Evolutionary conservation across 2,113 vertebrate genomes (phyloP).

Genomic region (Felis chaus): DNA sequence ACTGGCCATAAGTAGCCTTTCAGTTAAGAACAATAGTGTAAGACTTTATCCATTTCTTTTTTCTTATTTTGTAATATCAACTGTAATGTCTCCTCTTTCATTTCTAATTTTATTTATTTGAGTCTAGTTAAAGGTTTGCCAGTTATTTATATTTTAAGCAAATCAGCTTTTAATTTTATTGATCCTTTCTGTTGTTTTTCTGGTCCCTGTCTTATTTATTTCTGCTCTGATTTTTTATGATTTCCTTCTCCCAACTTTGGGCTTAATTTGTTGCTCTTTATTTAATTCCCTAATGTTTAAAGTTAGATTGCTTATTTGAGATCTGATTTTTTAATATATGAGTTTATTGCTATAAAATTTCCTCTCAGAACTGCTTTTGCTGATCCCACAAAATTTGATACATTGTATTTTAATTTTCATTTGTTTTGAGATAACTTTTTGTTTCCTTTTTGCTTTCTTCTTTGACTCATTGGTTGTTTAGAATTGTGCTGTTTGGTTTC

Average conservation of each 20-base stretch:
- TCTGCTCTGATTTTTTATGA: neutral
- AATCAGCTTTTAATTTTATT: neutral
- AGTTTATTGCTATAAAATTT: neutral
- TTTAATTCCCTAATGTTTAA: neutral
- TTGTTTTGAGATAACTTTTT: neutral
- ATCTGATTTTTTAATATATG: neutral
- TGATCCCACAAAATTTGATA: neutral
- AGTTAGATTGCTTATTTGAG: neutral
- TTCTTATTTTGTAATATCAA: neutral
- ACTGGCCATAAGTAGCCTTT: neutral
- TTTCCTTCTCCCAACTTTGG: neutral
- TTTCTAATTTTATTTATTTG: neutral
- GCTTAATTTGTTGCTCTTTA: neutral
- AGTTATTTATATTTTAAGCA: neutral
- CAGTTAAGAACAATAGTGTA: neutral
- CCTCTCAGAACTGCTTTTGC: neutral
- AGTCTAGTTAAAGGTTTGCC: neutral
- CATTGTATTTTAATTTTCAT: neutral
- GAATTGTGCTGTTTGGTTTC: neutral
- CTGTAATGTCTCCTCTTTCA: neutral
- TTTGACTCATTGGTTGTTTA: neutral
- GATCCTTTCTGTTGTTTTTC: neutral
- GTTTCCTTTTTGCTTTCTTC: neutral
- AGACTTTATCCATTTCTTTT: neutral
- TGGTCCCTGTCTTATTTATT: neutral